These are phyloP conservation scores for Atrina japonica DNA, from an alignment of 2,888 invertebrate species.

Conservation along the genomic window DNA sequence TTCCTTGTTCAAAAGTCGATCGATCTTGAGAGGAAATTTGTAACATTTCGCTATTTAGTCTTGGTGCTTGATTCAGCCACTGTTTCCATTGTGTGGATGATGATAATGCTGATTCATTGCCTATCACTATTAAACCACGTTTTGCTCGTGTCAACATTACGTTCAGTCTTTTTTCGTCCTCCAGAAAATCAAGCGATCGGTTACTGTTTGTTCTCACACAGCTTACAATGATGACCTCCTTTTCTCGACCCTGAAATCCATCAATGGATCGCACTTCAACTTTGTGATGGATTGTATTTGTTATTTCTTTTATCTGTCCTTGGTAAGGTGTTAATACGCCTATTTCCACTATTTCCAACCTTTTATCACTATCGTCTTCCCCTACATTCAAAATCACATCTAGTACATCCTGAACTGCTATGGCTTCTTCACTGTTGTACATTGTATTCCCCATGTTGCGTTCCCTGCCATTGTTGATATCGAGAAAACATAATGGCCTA, in stretches of 20 bases:
- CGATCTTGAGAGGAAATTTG: not conserved
- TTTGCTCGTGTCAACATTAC: slow-evolving; percentile 50
- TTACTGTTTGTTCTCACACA: slow-evolving; percentile 44
- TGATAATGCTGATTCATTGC: slow-evolving; percentile 37
- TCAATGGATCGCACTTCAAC: slow-evolving; percentile 46
- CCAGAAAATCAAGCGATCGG: slow-evolving; percentile 42
- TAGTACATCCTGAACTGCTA: slow-evolving; percentile 34
- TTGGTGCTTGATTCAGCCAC: slow-evolving; percentile 37
- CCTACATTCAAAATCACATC: slow-evolving; percentile 31
- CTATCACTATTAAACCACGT: slow-evolving; percentile 45
- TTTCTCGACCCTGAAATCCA: slow-evolving; percentile 52
- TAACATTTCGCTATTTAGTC: not conserved
- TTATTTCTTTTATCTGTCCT: slow-evolving; percentile 38
- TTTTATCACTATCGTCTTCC: slow-evolving; percentile 29
- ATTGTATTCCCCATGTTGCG: slow-evolving; percentile 37
- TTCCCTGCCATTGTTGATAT: slow-evolving; percentile 34
- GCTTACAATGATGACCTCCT: slow-evolving; percentile 47
- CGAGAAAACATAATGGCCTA: slow-evolving; percentile 42
- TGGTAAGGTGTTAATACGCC: slow-evolving; percentile 46
- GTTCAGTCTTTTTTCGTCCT: slow-evolving; percentile 45
- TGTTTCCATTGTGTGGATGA: slow-evolving; percentile 24
- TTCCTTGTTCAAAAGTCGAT: not conserved
- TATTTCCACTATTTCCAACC: slow-evolving; percentile 38
- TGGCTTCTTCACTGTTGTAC: slow-evolving; percentile 36
- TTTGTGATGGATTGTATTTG: slow-evolving; percentile 14